Evolutionary conservation across 2,113 vertebrate genomes (phyloP).

Genomic region (Chaetura pelagica): DNA sequence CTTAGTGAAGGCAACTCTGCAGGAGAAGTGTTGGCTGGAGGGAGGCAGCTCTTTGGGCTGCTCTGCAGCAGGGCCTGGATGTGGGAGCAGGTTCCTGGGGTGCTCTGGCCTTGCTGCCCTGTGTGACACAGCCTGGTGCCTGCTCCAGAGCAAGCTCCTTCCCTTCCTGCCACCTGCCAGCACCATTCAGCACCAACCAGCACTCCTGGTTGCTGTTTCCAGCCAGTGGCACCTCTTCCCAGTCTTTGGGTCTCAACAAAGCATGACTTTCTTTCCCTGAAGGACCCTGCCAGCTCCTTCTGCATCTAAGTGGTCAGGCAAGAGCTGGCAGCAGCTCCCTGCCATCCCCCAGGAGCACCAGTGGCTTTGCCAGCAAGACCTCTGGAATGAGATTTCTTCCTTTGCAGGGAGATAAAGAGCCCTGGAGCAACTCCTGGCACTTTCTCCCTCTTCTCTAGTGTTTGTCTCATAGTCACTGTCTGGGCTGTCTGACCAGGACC

Average conservation of each 20-base stretch:
- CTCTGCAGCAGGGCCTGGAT: accelerated
- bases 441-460: background rate
- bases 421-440: accelerated
- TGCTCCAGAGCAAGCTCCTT: background rate
- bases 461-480: accelerated
- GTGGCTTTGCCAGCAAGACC: background rate
- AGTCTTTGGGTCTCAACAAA: background rate
- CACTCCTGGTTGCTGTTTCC: background rate
- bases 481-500: background rate
- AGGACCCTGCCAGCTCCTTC: background rate
- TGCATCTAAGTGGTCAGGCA: background rate
- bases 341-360: background rate
- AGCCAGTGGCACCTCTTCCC: background rate
- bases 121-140: accelerated
- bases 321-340: background rate
- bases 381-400: background rate
- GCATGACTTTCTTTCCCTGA: background rate
- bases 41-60: background rate
- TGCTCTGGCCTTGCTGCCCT: background rate
- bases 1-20: background rate
- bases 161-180: background rate
- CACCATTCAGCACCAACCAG: no score
- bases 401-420: background rate
- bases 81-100: background rate
- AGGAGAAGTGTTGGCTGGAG: background rate